A percentile compares a stretch with the other conserved stretches of the same genome.
Conservation (phyloP, 2,888 invertebrate genomes). For the Homarus gammarus region DNA sequence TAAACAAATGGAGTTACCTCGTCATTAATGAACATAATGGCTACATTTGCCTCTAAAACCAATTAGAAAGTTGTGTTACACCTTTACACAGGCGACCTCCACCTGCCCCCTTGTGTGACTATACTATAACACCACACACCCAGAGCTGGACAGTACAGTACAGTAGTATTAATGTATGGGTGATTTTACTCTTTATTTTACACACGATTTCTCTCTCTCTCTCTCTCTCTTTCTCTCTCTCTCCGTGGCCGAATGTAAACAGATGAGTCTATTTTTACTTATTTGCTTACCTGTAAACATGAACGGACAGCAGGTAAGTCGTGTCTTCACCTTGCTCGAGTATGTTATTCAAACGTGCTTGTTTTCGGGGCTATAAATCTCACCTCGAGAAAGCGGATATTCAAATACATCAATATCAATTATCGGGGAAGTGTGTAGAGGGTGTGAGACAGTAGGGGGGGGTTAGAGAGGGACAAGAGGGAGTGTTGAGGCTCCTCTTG, state of each 20-base stretch:
- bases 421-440: conserved; percentile 1
- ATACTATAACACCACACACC: too few relatives aligned
- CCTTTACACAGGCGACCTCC: conserved; percentile 6
- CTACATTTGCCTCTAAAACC: conserved; percentile 66
- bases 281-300: too few relatives aligned
- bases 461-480: too few relatives aligned
- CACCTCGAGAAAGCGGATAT: conserved; percentile 22
- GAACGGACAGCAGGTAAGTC: too few relatives aligned
- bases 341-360: conserved; percentile 29
- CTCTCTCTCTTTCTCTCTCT: too few relatives aligned
- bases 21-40: conserved; percentile 66
- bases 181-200: conserved; percentile 4
- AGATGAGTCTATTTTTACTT: too few relatives aligned
- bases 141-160: too few relatives aligned
- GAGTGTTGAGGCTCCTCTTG: too few relatives aligned
- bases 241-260: too few relatives aligned
- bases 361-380: conserved; percentile 32
- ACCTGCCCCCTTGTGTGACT: too few relatives aligned
- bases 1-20: conserved; percentile 44
- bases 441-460: too few relatives aligned
- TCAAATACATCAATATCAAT: conserved; percentile 24
- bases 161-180: conserved; percentile 39
- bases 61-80: conserved; percentile 64
- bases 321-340: not conserved
- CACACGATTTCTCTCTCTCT: too few relatives aligned